A percentile compares a stretch with the other conserved stretches of the same genome.
Conservation (phyloP, 2,888 invertebrate genomes). For the Polymixis lichenea region DNA sequence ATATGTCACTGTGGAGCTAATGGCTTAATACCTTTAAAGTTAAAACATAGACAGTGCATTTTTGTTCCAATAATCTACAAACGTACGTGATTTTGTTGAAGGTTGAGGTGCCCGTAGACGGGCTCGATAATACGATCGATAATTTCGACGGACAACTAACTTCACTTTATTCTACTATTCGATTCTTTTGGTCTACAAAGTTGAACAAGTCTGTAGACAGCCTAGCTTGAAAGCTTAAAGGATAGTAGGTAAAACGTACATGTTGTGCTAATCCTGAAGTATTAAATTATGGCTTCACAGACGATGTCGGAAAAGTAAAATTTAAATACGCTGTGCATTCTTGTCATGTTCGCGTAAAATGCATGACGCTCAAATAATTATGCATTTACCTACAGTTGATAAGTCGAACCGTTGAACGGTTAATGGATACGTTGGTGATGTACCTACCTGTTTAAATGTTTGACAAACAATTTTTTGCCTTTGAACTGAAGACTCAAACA, state of each 20-base stretch:
- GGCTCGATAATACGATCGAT: conserved; percentile 40
- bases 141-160: conserved; percentile 5
- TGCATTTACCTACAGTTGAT: conserved; percentile 44
- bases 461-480: neutral
- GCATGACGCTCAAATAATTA: conserved; percentile 44
- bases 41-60: neutral
- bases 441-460: conserved; percentile 12
- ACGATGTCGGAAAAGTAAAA: conserved; percentile 42
- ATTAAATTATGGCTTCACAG: conserved; percentile 28
- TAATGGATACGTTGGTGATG: conserved; percentile 12
- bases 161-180: conserved; percentile 3
- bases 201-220: conserved; percentile 1
- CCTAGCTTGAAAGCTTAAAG: neutral
- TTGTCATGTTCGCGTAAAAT: conserved; percentile 42
- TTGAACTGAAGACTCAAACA: neutral
- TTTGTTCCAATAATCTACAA: neutral
- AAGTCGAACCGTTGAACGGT: conserved; percentile 38
- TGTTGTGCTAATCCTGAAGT: conserved; percentile 24
- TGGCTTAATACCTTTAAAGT: neutral
- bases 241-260: conserved; percentile 24
- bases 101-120: conserved; percentile 50
- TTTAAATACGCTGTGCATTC: conserved; percentile 43
- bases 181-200: neutral
- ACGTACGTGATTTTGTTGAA: conserved; percentile 11
- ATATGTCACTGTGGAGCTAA: conserved; percentile 36